Conservation (phyloP, 2,888 invertebrate species). For the Bruchidius siliquastri region DNA sequence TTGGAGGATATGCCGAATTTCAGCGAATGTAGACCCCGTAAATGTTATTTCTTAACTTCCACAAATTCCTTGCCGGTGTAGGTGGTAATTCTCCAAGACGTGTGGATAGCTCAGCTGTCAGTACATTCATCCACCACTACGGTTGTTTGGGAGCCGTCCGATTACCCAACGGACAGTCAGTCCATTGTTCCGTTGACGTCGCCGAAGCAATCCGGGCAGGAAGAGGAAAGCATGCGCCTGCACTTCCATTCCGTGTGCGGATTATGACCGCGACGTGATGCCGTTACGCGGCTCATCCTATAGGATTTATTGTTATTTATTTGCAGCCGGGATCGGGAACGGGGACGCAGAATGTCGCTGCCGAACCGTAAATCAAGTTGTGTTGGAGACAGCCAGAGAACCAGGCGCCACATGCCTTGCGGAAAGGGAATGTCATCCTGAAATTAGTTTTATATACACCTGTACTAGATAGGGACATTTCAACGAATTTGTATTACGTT, state of each 20-base stretch:
- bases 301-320: neutral
- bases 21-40: too few relatives aligned
- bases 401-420: neutral
- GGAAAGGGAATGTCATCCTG: neutral
- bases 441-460: neutral
- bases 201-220: neutral
- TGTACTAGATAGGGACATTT: too few relatives aligned
- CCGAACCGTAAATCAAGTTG: neutral
- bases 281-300: neutral
- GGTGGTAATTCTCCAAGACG: too few relatives aligned
- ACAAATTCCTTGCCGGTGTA: too few relatives aligned
- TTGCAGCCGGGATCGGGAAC: neutral
- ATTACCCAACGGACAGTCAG: neutral
- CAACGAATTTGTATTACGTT: too few relatives aligned
- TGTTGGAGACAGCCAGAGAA: neutral
- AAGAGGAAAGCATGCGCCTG: neutral
- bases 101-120: too few relatives aligned
- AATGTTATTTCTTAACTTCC: too few relatives aligned
- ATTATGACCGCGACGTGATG: neutral
- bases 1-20: too few relatives aligned
- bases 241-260: neutral
- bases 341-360: neutral
- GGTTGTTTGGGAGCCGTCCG: neutral
- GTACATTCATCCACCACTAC: neutral
- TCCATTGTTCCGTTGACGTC: neutral